Evolutionary conservation across 2,888 invertebrate genomes (phyloP).

Genomic region (Bellardia bayeri): DNA sequence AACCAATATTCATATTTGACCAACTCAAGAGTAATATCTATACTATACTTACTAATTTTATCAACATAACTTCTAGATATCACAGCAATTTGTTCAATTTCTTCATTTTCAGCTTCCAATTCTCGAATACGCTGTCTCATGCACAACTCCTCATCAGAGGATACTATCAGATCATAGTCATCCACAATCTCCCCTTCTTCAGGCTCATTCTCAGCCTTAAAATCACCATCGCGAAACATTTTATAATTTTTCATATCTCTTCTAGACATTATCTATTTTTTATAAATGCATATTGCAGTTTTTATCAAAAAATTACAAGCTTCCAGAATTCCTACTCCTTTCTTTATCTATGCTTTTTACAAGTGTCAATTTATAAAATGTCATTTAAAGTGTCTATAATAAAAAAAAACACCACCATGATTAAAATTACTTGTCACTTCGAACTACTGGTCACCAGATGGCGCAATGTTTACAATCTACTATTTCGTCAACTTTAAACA

Average conservation of each 20-base stretch:
- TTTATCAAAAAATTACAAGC: conserved; percentile 3
- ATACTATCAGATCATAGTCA: conserved; percentile 83
- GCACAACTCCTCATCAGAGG: conserved; percentile 83
- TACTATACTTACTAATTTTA: conserved; percentile 74
- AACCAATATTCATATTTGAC: background rate
- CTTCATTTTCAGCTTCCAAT: conserved; percentile 83
- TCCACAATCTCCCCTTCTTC: conserved; percentile 84
- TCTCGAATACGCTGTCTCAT: conserved; percentile 82
- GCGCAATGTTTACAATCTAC: background rate
- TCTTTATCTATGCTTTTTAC: conserved; percentile 11
- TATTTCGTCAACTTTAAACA: background rate
- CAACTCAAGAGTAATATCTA: background rate
- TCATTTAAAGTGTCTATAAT: conserved; percentile 41
- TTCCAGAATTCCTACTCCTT: conserved; percentile 20
- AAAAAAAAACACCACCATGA: conserved; percentile 8
- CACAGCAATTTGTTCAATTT: conserved; percentile 82
- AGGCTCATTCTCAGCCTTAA: conserved; percentile 76
- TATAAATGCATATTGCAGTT: conserved; percentile 34
- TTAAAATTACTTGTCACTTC: background rate
- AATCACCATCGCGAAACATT: background rate
- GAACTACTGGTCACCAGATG: background rate
- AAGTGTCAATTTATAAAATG: conserved; percentile 47
- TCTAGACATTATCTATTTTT: conserved; percentile 18
- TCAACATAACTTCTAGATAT: conserved; percentile 80
- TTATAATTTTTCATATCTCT: conserved; percentile 14